phyloP scores from a whole-genome alignment of 2,797 vertebrate genomes.

The Alcedo atthis region DNA sequence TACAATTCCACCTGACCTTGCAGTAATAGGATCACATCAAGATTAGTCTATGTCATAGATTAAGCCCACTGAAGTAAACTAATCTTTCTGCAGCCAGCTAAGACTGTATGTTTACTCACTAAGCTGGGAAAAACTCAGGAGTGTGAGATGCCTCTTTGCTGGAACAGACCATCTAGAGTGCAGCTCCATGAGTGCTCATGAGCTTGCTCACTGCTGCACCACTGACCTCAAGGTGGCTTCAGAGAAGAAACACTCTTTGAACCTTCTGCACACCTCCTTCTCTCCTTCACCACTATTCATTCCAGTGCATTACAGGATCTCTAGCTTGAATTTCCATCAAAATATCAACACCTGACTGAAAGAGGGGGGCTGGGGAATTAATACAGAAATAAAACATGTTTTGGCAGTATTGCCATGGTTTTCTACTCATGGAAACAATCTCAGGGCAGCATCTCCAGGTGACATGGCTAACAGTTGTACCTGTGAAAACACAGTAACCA shows the following conservation, averaged over 20 bases:
- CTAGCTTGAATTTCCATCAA: neutral
- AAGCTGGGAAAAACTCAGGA: neutral
- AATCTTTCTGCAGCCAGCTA: slow-evolving; percentile 51
- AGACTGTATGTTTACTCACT: neutral
- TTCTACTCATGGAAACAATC: neutral
- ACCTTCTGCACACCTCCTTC: neutral
- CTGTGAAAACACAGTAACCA: neutral
- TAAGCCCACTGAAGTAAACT: slow-evolving; percentile 34
- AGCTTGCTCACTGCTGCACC: neutral
- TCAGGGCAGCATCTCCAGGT: neutral
- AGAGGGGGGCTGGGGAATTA: neutral
- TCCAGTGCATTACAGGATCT: neutral
- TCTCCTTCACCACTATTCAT: neutral
- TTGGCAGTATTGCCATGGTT: neutral
- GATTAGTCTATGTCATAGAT: slow-evolving; percentile 64
- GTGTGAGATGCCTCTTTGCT: neutral
- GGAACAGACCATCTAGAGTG: neutral
- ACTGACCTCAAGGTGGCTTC: neutral
- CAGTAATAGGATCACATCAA: slow-evolving; percentile 64
- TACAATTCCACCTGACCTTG: slow-evolving; percentile 44
- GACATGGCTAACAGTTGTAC: neutral
- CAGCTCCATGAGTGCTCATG: neutral
- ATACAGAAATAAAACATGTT: neutral
- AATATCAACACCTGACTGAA: neutral
- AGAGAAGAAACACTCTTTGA: neutral